These are phyloP conservation scores for Phaonia tiefii DNA, from an alignment of 2,888 invertebrate genomes.

Conservation along the genomic window DNA sequence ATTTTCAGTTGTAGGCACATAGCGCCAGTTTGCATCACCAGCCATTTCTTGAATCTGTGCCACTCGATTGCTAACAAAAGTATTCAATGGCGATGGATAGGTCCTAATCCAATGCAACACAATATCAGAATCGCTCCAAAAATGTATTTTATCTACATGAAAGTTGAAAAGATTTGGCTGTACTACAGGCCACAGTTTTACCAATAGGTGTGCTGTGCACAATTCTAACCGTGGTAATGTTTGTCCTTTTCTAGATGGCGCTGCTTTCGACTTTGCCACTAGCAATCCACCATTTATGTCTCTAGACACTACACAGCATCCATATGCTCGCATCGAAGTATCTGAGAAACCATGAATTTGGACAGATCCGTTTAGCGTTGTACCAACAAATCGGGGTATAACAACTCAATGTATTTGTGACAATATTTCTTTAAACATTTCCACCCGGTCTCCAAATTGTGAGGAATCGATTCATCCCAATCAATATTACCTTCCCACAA, in stretches of 20 bases:
- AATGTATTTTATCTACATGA: constrained; percentile 45
- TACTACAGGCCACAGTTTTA: constrained; percentile 34
- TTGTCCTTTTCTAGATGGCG: too few relatives aligned
- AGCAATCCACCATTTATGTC: too few relatives aligned
- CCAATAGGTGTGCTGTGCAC: not conserved
- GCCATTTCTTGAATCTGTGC: constrained; percentile 40
- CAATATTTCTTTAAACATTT: constrained; percentile 15
- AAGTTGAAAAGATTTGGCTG: constrained; percentile 45
- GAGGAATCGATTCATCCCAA: constrained; percentile 24
- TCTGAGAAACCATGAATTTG: not conserved
- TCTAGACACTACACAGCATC: constrained; percentile 2
- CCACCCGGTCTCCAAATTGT: constrained; percentile 9
- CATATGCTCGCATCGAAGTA: constrained; percentile 36
- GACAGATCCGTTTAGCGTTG: not conserved
- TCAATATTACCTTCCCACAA: constrained; percentile 18
- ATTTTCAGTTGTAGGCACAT: constrained; percentile 53
- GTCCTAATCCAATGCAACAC: constrained; percentile 36
- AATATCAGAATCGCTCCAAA: constrained; percentile 57
- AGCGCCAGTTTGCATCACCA: constrained; percentile 41
- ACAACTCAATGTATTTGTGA: constrained; percentile 11
- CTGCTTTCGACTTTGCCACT: too few relatives aligned
- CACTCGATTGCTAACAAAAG: constrained; percentile 37
- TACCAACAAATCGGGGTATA: constrained; percentile 19
- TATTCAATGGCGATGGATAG: constrained; percentile 35
- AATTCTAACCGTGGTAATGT: not conserved